Evolutionary conservation across 2,113 vertebrate genomes (phyloP).

Genomic region (Castor canadensis): DNA sequence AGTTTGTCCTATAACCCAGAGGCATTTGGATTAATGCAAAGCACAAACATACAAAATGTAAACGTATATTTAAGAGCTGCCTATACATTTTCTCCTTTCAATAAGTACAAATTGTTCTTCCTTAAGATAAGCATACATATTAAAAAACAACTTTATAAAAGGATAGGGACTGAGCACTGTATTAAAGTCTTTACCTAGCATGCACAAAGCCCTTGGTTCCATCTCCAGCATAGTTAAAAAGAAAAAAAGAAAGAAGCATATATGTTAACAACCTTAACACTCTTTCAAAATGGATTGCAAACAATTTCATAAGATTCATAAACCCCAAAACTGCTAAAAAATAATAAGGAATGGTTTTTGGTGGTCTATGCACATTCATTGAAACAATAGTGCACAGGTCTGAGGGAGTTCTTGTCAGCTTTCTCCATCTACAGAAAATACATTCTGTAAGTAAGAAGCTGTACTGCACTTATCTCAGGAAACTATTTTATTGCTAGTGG

Average conservation of each 20-base stretch:
- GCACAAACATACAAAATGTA: background rate
- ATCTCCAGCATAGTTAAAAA: background rate
- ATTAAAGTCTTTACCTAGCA: background rate
- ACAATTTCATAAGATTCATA: background rate
- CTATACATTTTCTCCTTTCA: background rate
- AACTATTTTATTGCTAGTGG: conserved; percentile 50
- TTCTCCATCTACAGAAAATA: background rate
- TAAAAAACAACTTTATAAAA: background rate
- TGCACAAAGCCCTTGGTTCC: background rate
- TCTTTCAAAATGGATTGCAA: background rate
- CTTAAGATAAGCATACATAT: background rate
- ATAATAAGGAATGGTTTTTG: background rate
- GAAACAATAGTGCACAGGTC: background rate
- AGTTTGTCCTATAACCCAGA: background rate
- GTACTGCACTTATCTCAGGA: background rate
- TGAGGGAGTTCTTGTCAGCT: background rate
- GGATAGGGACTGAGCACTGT: background rate
- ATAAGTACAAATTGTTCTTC: background rate
- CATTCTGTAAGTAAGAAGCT: background rate
- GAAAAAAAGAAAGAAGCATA: background rate
- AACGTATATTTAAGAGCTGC: background rate
- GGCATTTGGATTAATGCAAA: background rate
- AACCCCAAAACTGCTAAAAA: background rate
- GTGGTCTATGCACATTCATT: background rate
- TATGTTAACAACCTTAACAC: background rate